Conservation (phyloP, 2,797 vertebrate species). For the Cyclopterus lumpus region DNA sequence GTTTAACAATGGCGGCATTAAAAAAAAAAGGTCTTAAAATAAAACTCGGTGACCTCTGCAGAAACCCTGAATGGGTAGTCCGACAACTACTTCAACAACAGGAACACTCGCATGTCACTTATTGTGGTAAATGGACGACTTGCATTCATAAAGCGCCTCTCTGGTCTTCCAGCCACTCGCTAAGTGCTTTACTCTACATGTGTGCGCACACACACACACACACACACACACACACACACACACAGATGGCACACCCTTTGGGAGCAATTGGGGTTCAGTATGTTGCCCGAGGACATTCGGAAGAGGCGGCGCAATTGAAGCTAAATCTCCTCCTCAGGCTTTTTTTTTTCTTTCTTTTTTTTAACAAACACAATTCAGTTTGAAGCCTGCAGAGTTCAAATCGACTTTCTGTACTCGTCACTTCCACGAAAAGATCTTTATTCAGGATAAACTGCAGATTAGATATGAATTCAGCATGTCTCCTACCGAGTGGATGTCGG, state of each 20-base stretch:
- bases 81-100: neutral
- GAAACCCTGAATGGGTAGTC: neutral
- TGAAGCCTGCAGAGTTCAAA: constrained; percentile 18
- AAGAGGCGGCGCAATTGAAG: neutral
- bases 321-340: constrained; percentile 13
- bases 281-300: neutral
- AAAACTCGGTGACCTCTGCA: neutral
- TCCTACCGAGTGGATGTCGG: neutral
- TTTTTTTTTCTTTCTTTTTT: no score
- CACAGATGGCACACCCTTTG: neutral
- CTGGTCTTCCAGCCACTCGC: no score
- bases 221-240: neutral
- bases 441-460: neutral
- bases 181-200: neutral
- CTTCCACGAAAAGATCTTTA: no score
- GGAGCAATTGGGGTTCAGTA: neutral
- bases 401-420: neutral
- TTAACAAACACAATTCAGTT: constrained; percentile 6
- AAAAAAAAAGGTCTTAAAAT: neutral
- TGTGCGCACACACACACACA: no score
- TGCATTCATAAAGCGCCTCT: neutral
- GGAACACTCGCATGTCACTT: no score
- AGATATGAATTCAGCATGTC: neutral
- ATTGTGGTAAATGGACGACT: neutral
- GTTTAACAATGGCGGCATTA: neutral